Base-by-base conservation (phyloP, 2,113 vertebrate species). In the Kryptolebias marmoratus region DNA sequence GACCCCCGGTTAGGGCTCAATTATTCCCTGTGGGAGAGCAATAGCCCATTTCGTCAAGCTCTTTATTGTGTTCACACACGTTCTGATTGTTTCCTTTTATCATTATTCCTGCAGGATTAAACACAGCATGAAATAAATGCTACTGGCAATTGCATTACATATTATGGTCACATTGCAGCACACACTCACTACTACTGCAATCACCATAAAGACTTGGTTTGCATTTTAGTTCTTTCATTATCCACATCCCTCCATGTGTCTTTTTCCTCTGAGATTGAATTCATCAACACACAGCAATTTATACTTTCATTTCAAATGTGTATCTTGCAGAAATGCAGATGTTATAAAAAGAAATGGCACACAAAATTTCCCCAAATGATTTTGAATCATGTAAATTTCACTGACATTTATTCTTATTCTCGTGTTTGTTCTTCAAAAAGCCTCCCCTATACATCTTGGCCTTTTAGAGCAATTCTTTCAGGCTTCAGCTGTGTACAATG, bases 51-150 rank as follows among this genome's bases (percentile, higher is more conserved):
- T 85, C 52, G 27, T 89, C 67, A 78, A 84, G 80, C 58, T 77
- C 84, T 88, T 89, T 90, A 88, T 88, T 88, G 85, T 85, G 85
- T 87, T 89, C 84, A 85, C 89, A 89, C 80, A 75, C 88, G 80
- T 89, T 92, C 88, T 92, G 89, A 92, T 92, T 91, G 89, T 93
- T 91, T 91, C 90, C 84, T 91, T 91, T 94, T 86, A 88, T 93
- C 91, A 92, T 90, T 91, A 84, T 91, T 93, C 91, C 86, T 84
- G 84, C 81, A 90, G 89, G 93, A 93, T 94, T 92, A 92, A 94
- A 93, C 89, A 78, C 91, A 90, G 90, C 91, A 89, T 91, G 92
- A 91, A 88, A 87, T 92, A 90, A 91, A 90, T 92, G 87, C 92
- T 87, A 82, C 63, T 84, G 90, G 90, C 88, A 86, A 60, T 90